Evolutionary conservation across 2,888 invertebrate species (phyloP), one percentile per base, ranked within the genome.

Genomic region (Lasioglossum villosulum): DNA sequence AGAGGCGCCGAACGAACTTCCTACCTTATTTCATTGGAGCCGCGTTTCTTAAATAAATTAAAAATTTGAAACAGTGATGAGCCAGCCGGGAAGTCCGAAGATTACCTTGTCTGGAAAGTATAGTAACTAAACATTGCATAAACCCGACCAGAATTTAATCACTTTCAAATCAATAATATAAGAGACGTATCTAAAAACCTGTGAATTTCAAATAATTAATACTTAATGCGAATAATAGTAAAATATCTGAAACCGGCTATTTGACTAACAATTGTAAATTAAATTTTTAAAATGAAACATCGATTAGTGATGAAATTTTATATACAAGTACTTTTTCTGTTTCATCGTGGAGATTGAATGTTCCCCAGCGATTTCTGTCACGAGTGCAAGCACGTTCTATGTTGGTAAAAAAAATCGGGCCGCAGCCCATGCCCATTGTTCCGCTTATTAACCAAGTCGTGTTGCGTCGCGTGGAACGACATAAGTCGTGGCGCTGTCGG

Each of bases 401-500:
- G 34, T 37, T 4, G 34, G 12, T 10, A 4, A 68, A 39, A 68
- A 23, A n/a, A 68, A 23, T 23, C 63, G 30, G 14, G 66, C 27
- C 68, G 27, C 30, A 48, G 0, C 19, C 27, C 23, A 34, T n/a
- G 71, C 71, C 73, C 76, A 37, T 74, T 42, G 63, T 76, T 48
- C 77, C 77, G 63, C 66, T 86, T 80, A 82, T 82, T 75, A 82
- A 66, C 75, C 48, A 75, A 86, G 80, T 75, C 78, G 77, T 79
- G 82, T 78, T 83, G 70, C 75, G 66, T 86, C 71, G 73, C 52
- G 74, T 59, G 39, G 63, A 66, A 75, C 80, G 75, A 87, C 87
- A 76, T 87, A 90, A 90, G 89, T 90, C 86, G 87, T 78, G 82
- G 82, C 78, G 71, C 70, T 80, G 80, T 85, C 84, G 86, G 86